Conservation (phyloP, 2,888 invertebrate genomes). For the Cotesia congregata region DNA sequence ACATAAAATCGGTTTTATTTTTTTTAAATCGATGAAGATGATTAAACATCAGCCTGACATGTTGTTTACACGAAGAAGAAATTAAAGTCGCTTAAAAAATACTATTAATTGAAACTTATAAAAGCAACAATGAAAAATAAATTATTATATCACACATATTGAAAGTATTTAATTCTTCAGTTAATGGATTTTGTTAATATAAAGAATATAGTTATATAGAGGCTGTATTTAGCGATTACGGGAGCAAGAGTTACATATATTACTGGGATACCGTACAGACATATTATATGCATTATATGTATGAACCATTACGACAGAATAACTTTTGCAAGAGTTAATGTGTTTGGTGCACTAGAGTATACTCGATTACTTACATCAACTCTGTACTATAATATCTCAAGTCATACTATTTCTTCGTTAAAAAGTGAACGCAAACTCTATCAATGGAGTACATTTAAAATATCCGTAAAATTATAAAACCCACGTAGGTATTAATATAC, state of each 20-base stretch:
- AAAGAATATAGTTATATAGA: background rate
- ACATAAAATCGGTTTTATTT: too few relatives aligned
- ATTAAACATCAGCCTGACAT: too few relatives aligned
- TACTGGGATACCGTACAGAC: background rate
- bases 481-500: background rate
- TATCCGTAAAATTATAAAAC: background rate
- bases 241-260: constrained; percentile 33
- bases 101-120: too few relatives aligned
- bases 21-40: too few relatives aligned
- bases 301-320: constrained; percentile 23
- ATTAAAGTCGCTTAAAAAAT: too few relatives aligned
- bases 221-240: constrained; percentile 20
- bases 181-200: background rate
- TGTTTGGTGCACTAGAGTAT: constrained; percentile 8
- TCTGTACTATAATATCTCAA: background rate
- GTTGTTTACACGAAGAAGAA: too few relatives aligned
- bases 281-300: background rate
- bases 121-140: background rate
- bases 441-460: background rate
- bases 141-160: background rate
- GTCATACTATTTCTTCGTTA: too few relatives aligned
- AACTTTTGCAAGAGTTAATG: constrained; percentile 27
- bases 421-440: background rate
- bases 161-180: constrained; percentile 10
- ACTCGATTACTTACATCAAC: constrained; percentile 10